Evolutionary conservation across 2,888 invertebrate genomes (phyloP).

Genomic region (Orthosia incerta): DNA sequence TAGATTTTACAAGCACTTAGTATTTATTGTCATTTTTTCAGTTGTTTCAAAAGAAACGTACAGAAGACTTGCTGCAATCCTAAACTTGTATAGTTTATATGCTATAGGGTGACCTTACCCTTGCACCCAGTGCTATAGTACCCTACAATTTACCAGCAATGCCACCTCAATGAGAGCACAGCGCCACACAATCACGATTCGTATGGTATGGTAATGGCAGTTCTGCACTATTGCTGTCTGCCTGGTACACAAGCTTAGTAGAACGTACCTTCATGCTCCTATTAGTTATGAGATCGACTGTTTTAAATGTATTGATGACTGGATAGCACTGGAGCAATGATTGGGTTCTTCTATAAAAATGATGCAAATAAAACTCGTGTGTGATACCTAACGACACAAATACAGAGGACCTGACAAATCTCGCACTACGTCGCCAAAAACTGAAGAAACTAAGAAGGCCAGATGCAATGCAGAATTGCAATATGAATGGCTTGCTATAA

Average conservation of each 20-base stretch:
- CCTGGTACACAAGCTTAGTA: slow-evolving; percentile 38
- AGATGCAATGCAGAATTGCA: not conserved
- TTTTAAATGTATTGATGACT: not conserved
- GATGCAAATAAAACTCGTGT: not conserved
- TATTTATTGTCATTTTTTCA: too few relatives aligned
- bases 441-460: slow-evolving; percentile 5
- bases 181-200: not conserved
- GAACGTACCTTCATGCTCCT: slow-evolving; percentile 49
- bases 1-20: not conserved
- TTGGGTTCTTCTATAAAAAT: not conserved
- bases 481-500: not conserved
- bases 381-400: not conserved
- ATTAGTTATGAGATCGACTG: slow-evolving; percentile 2
- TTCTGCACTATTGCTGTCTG: slow-evolving; percentile 40
- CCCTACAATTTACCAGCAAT: not conserved
- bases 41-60: too few relatives aligned
- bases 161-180: not conserved
- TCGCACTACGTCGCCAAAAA: not conserved
- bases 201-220: slow-evolving; percentile 17
- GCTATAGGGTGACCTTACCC: not conserved
- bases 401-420: not conserved
- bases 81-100: too few relatives aligned
- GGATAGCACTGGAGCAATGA: not conserved
- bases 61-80: too few relatives aligned
- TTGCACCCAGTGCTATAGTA: not conserved